These are phyloP conservation scores for Hippopotamus amphibius DNA, from an alignment of 2,113 vertebrate genomes.

Conservation along the genomic window DNA sequence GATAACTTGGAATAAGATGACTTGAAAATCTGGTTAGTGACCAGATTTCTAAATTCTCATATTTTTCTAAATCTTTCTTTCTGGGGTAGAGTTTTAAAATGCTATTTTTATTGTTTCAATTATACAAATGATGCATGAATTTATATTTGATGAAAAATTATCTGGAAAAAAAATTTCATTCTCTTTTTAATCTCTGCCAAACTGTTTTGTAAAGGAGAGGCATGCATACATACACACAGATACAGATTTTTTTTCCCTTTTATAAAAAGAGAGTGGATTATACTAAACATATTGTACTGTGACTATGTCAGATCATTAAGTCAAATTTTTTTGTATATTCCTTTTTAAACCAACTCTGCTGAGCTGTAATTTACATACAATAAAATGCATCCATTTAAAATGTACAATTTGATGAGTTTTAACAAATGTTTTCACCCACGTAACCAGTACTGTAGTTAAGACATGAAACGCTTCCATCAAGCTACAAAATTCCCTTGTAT, in stretches of 20 bases:
- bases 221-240: not conserved
- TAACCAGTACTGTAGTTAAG: not conserved
- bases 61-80: not conserved
- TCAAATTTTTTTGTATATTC: not conserved
- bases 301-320: not conserved
- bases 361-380: not conserved
- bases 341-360: not conserved
- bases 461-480: not conserved
- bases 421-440: not conserved
- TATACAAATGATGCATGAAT: not conserved
- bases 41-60: not conserved
- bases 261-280: not conserved
- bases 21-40: not conserved
- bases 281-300: not conserved
- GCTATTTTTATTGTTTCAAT: not conserved
- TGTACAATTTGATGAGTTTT: not conserved
- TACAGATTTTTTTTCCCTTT: not conserved
- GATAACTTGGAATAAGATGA: not conserved
- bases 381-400: not conserved
- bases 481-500: not conserved
- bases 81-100: not conserved
- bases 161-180: not conserved
- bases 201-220: not conserved
- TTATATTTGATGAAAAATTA: slow-evolving; percentile 30
- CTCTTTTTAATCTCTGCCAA: not conserved